Base-by-base conservation (phyloP, 2,113 vertebrate genomes). In the Henicopernis longicauda region DNA sequence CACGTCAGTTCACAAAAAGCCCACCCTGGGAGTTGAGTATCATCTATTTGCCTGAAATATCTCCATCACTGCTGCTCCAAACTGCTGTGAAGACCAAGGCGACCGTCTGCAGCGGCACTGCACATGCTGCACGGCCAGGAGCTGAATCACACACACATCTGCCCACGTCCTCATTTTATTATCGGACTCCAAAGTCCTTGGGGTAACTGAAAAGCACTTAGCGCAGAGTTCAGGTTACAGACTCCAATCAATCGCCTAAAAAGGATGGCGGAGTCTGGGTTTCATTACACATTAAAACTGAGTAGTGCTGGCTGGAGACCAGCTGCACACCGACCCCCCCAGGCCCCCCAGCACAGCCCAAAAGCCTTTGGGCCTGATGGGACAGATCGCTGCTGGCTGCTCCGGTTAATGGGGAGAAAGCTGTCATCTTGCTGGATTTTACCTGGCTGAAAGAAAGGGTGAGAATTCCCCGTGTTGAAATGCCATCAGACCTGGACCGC, bases 401-500 rank as follows among this genome's bases (percentile, higher is more conserved):
- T 54, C 47, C 19, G 8, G 34, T 13, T 13, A 21, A 9, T 2
- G 16, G 7, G 34, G 52, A 40, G 40, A 20, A 45, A 57, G 72
- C 16, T 18, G 5, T 14, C n/a, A 4, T 15, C 49, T 15, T 18
- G 34, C 13, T 25, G 29, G 29, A 29, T 34, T 31, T 49, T 16
- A 38, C 8, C n/a, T 9, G 10, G 58, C 21, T 16, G 25, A 79
- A 44, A 16, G 47, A 9, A 8, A 12, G 45, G 32, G 40, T 13
- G 32, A 18, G 50, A 36, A 42, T 10, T 36, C 36, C 45, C 45
- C 2, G 1, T 6, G 13, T 9, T 5, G 18, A 29, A 49, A 36
- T 6, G 4, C 19, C 10, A 0, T 25, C 16, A 6, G 2, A 25
- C 16, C 12, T 5, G 20, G 54, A 11, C 13, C 3, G 44, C 14